phyloP scores from a whole-genome alignment of 2,888 invertebrate species.

The Spodoptera littoralis region DNA sequence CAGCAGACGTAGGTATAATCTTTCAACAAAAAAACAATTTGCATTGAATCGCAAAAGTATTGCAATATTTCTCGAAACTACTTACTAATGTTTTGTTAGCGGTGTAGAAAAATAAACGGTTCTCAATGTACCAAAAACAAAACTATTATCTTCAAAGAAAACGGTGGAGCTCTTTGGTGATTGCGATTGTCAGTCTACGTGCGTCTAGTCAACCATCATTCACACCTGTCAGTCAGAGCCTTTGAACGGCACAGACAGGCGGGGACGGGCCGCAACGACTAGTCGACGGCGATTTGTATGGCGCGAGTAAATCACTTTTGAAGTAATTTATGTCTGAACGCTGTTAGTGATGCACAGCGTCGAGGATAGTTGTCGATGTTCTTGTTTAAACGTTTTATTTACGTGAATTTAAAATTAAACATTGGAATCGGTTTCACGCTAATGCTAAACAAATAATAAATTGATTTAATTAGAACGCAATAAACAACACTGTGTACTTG shows the following conservation, averaged over 20 bases:
- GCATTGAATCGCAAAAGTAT: constrained; percentile 53
- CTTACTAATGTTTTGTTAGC: constrained; percentile 54
- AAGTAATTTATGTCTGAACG: constrained; percentile 83
- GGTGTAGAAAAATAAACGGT: constrained; percentile 62
- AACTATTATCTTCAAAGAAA: constrained; percentile 79
- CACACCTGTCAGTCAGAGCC: constrained; percentile 83
- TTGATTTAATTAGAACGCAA: constrained; percentile 19
- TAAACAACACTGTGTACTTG: constrained; percentile 10
- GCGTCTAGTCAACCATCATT: constrained; percentile 72
- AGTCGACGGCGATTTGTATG: constrained; percentile 82
- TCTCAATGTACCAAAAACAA: constrained; percentile 67
- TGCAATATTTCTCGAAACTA: constrained; percentile 55
- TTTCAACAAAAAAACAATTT: constrained; percentile 51
- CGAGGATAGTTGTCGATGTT: constrained; percentile 49
- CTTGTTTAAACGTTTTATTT: constrained; percentile 46
- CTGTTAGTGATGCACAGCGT: constrained; percentile 70
- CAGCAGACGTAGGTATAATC: constrained; percentile 45
- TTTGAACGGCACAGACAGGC: constrained; percentile 70
- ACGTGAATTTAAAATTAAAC: constrained; percentile 41
- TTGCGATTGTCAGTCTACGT: constrained; percentile 77
- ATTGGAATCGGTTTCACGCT: constrained; percentile 13
- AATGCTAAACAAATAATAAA: constrained; percentile 8
- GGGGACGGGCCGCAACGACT: constrained; percentile 78
- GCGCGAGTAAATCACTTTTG: constrained; percentile 86
- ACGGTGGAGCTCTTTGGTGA: constrained; percentile 68